Evolutionary conservation across 2,888 invertebrate genomes (phyloP), one percentile per base, ranked within the genome.

Genomic region (Rhingia rostrata): DNA sequence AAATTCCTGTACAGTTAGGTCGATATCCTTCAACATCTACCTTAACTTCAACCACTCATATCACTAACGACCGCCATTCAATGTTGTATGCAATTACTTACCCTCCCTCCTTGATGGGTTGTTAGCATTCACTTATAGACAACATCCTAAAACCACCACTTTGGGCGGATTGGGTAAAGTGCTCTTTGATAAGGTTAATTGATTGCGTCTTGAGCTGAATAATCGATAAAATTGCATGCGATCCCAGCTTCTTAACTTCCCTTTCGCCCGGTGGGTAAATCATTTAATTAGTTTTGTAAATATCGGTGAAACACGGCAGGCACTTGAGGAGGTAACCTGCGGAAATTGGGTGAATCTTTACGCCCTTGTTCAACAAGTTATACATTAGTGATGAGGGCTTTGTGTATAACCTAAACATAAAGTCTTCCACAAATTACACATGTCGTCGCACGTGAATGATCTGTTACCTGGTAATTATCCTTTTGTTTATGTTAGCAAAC

Each of bases 371-470:
- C 60, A 61, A 61, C 60, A 61, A 41, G 60, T 61, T 33, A 32
- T 45, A 45, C 60, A 61, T 61, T 45, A 45, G 60, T 45, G 60
- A 61, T 61, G 60, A 12, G 60, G 60, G 60, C 58, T 32, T 43
- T 12, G 43, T 30, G 4, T n/a, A n/a, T 43, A 41, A 43, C 22
- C 41, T 3, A 22, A 22, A 32, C 41, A 43, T 12, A 60, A 60
- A 43, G 32, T 33, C 33, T 61, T 14, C 33, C 33, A 45, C 32
- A 14, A 61, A 61, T 45, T 45, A 61, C 33, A 45, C 60, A 61
- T 33, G 14, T 61, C 45, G 12, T 61, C 45, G 45, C 60, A 45
- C 45, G 14, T 10, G 33, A 12, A 61, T 9, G 14, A 45, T 61
- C 12, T 45, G 45, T 45, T 45, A 45, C 9, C 60, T n/a, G 45